Evolutionary conservation across 35 echinoderm and acorn worm genomes (phyloP), one percentile per base, ranked within the genome.

Genomic region (Antedon bifida): DNA sequence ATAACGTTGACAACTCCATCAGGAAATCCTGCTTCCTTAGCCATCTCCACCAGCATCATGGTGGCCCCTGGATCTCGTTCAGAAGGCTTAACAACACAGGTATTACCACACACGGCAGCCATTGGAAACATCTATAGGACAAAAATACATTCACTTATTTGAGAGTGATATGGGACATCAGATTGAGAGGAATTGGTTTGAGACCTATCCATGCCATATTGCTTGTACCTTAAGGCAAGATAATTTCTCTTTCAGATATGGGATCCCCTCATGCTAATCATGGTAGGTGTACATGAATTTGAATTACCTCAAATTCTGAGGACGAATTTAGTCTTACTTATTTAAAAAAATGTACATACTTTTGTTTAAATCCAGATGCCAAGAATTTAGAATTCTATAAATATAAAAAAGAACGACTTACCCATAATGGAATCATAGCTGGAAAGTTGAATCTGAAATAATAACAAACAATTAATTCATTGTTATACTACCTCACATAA

Each of bases 361-460:
- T n/a, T n/a, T n/a, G n/a, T n/a, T n/a, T n/a, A n/a, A n/a, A n/a
- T n/a, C n/a, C n/a, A n/a, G n/a, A n/a, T n/a, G n/a, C n/a, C n/a
- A n/a, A n/a, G n/a, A 42, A 7, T 42, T 42, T 42, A 14, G 38
- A 42, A 42, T 42, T 42, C 4, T 42, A 7, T 42, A 7, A 42
- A 42, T 42, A 42, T 7, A 42, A 42, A 42, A 42, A 42, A 42
- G 23, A 42, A 77, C n/a, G n/a, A 88, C 90, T 92, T 82, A 92
- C 90, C 95, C 95, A 99, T 32, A 99, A 77, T 82, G 95, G 95
- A 45, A 99, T 99, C 95, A 99, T 99, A 17, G 95, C 95, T 32
- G 95, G 95, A 38, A 99, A 99, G 76, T 99, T 99, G 78, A 99
- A 99, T 74, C 95, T 99, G 75, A 30, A 77, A 32, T 30, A 30